Percentiles rank a stretch among this genome's conserved stretches.
Conservation (phyloP, 2,113 vertebrate genomes). For the Coptodon bakossiorum region DNA sequence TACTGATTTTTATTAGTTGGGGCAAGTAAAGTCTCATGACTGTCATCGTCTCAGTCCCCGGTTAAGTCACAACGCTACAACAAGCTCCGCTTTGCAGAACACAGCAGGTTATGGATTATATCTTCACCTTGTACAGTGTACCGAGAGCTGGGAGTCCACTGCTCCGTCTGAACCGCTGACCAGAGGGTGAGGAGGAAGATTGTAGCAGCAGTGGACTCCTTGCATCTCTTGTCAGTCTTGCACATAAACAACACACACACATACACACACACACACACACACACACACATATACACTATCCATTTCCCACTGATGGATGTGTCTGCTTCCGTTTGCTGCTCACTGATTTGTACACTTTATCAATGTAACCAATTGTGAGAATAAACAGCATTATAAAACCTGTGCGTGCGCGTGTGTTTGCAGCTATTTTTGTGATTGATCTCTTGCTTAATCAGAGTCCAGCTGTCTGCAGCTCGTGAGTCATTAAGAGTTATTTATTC, state of each 20-base stretch:
- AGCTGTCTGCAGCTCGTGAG: neutral
- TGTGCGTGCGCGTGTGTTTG: neutral
- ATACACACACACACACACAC: neutral
- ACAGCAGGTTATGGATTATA: slow-evolving; percentile 17
- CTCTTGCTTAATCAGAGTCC: neutral
- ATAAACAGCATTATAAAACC: slow-evolving; percentile 81
- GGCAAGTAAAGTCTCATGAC: slow-evolving; percentile 44
- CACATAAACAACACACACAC: neutral
- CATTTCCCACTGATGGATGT: slow-evolving; percentile 48
- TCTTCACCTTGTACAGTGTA: slow-evolving; percentile 39
- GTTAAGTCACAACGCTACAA: slow-evolving; percentile 41
- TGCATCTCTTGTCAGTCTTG: slow-evolving; percentile 24
- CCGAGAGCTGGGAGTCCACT: slow-evolving; percentile 23
- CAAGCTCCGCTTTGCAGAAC: slow-evolving; percentile 43
- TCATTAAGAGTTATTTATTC: neutral
- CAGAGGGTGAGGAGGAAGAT: neutral
- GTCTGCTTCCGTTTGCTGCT: slow-evolving; percentile 74
- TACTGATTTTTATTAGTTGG: slow-evolving; percentile 72
- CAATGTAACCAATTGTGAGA: slow-evolving; percentile 89
- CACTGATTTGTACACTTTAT: slow-evolving; percentile 81
- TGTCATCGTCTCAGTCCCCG: slow-evolving; percentile 68
- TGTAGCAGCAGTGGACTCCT: neutral
- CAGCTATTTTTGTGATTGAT: neutral
- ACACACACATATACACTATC: slow-evolving; percentile 17
- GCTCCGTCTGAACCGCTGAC: neutral